A percentile compares a stretch with the other conserved stretches of the same genome.
These are phyloP conservation scores for Pedicia rivosa DNA, from an alignment of 2,888 invertebrate genomes.

Conservation along the genomic window DNA sequence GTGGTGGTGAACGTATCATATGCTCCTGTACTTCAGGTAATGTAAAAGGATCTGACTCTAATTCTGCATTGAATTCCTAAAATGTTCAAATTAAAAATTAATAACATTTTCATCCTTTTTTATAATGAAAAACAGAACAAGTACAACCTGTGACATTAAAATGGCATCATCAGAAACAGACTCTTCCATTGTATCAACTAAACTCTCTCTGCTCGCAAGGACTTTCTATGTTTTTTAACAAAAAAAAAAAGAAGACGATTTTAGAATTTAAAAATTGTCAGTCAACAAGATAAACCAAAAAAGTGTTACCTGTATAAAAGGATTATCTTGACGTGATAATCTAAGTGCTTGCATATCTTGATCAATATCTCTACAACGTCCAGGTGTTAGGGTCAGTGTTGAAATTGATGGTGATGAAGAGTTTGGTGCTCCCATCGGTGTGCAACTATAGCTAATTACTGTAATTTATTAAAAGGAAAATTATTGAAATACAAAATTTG, in stretches of 20 bases:
- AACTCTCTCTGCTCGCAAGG: slow-evolving; percentile 62
- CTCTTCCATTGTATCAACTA: slow-evolving; percentile 51
- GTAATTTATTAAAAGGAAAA: no score
- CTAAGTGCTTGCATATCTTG: slow-evolving; percentile 73
- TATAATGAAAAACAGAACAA: no score
- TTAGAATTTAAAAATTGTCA: slow-evolving; percentile 11
- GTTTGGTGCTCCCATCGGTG: slow-evolving; percentile 13
- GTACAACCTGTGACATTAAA: slow-evolving; percentile 58
- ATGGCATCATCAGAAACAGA: slow-evolving; percentile 61
- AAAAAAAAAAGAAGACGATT: slow-evolving; percentile 9
- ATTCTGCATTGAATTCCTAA: slow-evolving; percentile 7
- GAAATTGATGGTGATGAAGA: slow-evolving; percentile 39
- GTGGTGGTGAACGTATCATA: slow-evolving; percentile 67
- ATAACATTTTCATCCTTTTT: slow-evolving; percentile 2
- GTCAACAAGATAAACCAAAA: slow-evolving; percentile 8
- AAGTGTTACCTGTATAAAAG: slow-evolving; percentile 51
- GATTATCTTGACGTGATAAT: slow-evolving; percentile 69
- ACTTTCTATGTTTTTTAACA: no score
- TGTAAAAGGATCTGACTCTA: slow-evolving; percentile 42
- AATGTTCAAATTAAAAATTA: background rate
- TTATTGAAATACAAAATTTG: no score
- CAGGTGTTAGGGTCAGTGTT: slow-evolving; percentile 53
- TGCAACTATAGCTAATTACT: slow-evolving; percentile 12
- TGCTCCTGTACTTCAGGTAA: slow-evolving; percentile 68
- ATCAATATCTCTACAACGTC: slow-evolving; percentile 59